These are phyloP conservation scores for Ictalurus punctatus DNA, from an alignment of 2,113 vertebrate species.

Conservation along the genomic window DNA sequence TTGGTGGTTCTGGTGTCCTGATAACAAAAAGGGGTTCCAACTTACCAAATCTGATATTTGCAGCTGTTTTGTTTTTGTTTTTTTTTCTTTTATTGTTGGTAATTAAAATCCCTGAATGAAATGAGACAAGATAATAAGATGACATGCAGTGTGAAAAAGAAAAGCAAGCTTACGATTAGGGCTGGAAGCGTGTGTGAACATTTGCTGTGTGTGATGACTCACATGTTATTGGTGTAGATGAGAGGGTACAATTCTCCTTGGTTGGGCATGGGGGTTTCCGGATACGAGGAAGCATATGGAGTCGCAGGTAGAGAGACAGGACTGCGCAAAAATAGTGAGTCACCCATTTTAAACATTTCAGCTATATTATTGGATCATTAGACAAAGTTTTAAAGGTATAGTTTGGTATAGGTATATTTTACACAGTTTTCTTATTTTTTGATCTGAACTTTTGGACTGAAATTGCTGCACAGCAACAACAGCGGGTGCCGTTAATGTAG, in stretches of 20 bases:
- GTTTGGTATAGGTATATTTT: neutral
- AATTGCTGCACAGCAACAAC: neutral
- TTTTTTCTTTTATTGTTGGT: constrained; percentile 24
- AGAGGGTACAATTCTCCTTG: neutral
- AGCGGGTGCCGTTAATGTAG: neutral
- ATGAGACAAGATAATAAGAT: constrained; percentile 29
- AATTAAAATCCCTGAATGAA: constrained; percentile 44
- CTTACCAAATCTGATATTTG: constrained; percentile 30
- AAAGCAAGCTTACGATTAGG: constrained; percentile 4
- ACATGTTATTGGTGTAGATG: constrained; percentile 27
- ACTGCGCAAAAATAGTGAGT: neutral
- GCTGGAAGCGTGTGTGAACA: neutral
- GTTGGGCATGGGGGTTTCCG: neutral
- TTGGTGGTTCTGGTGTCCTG: constrained; percentile 21
- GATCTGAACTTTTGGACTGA: neutral
- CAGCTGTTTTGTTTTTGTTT: neutral
- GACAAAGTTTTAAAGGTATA: neutral
- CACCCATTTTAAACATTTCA: neutral
- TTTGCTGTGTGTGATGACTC: constrained; percentile 14
- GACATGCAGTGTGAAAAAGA: neutral
- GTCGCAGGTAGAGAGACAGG: neutral
- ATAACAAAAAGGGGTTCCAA: constrained; percentile 31
- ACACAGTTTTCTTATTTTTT: neutral
- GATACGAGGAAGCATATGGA: neutral
- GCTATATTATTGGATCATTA: neutral